Percentiles rank a stretch among this genome's conserved stretches.
Evolutionary conservation across 1,140 invertebrate genomes (phyloP).

Genomic region (Potamilus streckersoni): DNA sequence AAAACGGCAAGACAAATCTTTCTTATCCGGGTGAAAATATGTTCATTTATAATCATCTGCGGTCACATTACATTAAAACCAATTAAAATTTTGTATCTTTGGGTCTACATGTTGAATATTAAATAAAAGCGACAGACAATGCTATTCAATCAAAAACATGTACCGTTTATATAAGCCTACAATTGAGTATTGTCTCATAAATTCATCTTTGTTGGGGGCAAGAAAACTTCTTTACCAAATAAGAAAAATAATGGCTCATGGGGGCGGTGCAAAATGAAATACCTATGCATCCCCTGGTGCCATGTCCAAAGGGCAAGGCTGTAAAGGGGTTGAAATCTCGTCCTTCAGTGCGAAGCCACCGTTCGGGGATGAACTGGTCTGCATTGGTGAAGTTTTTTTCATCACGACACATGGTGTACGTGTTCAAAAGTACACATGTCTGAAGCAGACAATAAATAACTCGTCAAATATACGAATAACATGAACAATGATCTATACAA

Average conservation of each 20-base stretch:
- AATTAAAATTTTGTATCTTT: no score
- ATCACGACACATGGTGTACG: constrained; percentile 55
- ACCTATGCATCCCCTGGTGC: constrained; percentile 51
- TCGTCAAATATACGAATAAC: not conserved
- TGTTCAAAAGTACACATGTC: constrained; percentile 51
- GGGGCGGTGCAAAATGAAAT: constrained; percentile 2
- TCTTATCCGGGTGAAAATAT: not conserved
- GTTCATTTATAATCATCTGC: no score
- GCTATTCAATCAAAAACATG: not conserved
- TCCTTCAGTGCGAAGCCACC: constrained; percentile 55
- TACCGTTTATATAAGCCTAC: not conserved
- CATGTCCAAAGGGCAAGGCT: constrained; percentile 52
- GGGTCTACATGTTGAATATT: no score
- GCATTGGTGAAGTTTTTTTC: constrained; percentile 52
- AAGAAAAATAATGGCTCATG: not conserved
- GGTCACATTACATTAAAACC: no score
- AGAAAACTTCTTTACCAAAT: not conserved
- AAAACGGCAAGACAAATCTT: not conserved
- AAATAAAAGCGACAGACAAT: constrained; percentile 1
- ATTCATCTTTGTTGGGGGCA: no score
- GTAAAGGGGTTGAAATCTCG: constrained; percentile 49
- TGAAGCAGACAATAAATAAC: constrained; percentile 17
- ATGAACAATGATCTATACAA: not conserved
- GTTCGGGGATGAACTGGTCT: constrained; percentile 56
- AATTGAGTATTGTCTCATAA: not conserved